Conservation (phyloP, 2,113 vertebrate genomes). For the Coturnix japonica region DNA sequence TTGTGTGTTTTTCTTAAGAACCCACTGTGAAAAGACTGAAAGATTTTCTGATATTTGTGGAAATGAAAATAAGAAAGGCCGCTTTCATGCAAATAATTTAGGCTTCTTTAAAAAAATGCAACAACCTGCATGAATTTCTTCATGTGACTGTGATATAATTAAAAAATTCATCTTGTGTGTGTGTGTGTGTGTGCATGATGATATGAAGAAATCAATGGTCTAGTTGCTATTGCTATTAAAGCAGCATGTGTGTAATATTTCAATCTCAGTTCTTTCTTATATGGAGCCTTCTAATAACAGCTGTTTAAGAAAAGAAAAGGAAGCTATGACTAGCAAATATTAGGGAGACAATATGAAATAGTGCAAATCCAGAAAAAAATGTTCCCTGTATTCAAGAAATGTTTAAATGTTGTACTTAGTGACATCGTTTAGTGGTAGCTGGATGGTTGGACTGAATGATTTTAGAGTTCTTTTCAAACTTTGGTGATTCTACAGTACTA, state of each 20-base stretch:
- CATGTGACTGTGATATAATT: background rate
- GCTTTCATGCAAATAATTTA: background rate
- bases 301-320: background rate
- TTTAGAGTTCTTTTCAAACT: too few species aligned
- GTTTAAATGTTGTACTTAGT: too few species aligned
- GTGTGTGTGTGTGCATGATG: background rate
- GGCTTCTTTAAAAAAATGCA: background rate
- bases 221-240: background rate
- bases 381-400: too few species aligned
- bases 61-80: background rate
- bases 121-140: background rate
- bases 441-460: too few species aligned
- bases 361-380: background rate
- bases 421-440: too few species aligned
- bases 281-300: background rate
- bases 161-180: too few species aligned
- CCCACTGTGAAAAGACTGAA: background rate
- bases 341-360: background rate
- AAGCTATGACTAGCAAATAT: background rate
- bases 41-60: background rate
- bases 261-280: background rate
- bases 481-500: too few species aligned
- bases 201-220: background rate
- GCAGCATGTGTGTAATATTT: fast-evolving
- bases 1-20: background rate